Conservation (phyloP, 2,113 vertebrate genomes). For the Pan paniscus region DNA sequence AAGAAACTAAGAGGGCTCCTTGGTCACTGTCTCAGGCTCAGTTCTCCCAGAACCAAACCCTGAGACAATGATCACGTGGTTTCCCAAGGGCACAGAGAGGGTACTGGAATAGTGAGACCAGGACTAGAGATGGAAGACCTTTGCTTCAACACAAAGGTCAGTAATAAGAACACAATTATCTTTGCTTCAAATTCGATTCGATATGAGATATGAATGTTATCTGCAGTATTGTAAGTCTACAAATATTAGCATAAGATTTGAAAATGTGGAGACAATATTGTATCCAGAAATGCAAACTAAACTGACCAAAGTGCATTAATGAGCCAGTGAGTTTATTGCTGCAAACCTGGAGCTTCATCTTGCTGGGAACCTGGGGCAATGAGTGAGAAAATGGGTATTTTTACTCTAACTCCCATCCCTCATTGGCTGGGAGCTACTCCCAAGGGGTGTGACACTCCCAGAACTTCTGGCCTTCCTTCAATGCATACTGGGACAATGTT, state of each 20-base stretch:
- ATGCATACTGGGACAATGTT: neutral
- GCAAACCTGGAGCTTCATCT: neutral
- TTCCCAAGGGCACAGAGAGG: neutral
- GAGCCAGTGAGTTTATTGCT: neutral
- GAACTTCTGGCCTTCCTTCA: neutral
- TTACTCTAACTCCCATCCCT: neutral
- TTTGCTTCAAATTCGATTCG: neutral
- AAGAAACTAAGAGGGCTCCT: neutral
- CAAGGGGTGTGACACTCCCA: neutral
- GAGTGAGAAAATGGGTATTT: neutral
- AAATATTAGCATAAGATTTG: neutral
- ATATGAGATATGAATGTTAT: neutral
- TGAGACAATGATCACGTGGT: neutral
- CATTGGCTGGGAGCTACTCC: neutral
- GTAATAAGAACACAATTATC: neutral
- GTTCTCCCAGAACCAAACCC: neutral
- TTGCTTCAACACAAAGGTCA: neutral
- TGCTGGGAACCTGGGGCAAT: neutral
- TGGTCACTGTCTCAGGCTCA: neutral
- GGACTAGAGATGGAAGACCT: neutral
- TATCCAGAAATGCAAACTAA: slow-evolving; percentile 28
- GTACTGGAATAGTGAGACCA: too few relatives aligned
- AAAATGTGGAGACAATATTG: slow-evolving; percentile 6
- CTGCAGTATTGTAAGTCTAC: neutral
- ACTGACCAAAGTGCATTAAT: neutral